Evolutionary conservation across 2,797 vertebrate species (phyloP), one percentile per base, ranked within the genome.

Genomic region (Rhinella marina): DNA sequence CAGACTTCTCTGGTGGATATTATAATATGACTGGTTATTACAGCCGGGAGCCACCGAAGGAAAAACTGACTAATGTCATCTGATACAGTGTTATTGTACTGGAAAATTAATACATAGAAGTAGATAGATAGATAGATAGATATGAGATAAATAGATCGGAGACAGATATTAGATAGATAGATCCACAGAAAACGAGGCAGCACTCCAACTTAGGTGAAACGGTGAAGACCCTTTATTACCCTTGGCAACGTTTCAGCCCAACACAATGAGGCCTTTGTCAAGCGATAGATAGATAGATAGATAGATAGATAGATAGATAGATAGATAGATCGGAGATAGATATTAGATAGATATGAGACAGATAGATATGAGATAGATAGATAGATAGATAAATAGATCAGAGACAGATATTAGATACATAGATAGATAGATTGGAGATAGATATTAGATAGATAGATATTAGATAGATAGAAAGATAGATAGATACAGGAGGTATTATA

Each of bases 271-370:
- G n/a, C n/a, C n/a, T n/a, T n/a, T n/a, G n/a, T n/a, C n/a, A n/a
- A n/a, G n/a, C n/a, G n/a, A n/a, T n/a, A n/a, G n/a, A 21, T n/a
- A n/a, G n/a, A n/a, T 17, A 1, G 10, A 54, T 2, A 2, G 52
- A 54, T 54, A 54, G 52, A 54, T 64, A 61, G 11, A 61, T 21
- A 61, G 17, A 61, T 21, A 21, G n/a, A n/a, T 21, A 8, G n/a
- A n/a, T n/a, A n/a, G n/a, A n/a, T n/a, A n/a, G n/a, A n/a, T n/a
- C n/a, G n/a, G n/a, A n/a, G n/a, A n/a, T n/a, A n/a, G n/a, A n/a
- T n/a, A n/a, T n/a, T 62, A 62, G 61, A 62, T 62, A 66, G 62
- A 66, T 23, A 66, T n/a, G n/a, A n/a, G n/a, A n/a, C n/a, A n/a
- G 23, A 66, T n/a, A n/a, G n/a, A n/a, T n/a, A n/a, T n/a, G n/a